Evolutionary conservation across 2,797 vertebrate genomes (phyloP).

Genomic region (Typhlichthys subterraneus): DNA sequence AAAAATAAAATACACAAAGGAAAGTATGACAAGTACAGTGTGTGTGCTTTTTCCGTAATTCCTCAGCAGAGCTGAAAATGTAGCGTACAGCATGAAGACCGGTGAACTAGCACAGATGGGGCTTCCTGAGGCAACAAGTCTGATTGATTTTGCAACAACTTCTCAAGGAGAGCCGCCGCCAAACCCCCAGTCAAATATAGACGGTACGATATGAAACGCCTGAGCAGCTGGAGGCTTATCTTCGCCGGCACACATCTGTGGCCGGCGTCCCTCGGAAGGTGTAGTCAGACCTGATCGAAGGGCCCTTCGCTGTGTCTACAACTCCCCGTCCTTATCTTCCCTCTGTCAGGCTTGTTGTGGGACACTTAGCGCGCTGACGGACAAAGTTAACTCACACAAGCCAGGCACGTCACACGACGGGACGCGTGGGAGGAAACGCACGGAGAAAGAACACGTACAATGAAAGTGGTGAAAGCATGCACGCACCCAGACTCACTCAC

Average conservation of each 20-base stretch:
- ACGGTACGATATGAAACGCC: constrained; percentile 6
- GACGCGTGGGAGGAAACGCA: constrained; percentile 10
- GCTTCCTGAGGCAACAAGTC: constrained; percentile 6
- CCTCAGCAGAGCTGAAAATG: neutral
- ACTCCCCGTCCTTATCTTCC: constrained; percentile 51
- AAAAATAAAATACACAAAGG: too few species aligned
- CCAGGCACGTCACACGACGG: constrained; percentile 24
- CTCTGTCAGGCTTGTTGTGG: constrained; percentile 54
- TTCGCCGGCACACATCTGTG: constrained; percentile 8
- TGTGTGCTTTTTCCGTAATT: neutral
- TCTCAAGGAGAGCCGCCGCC: constrained; percentile 1
- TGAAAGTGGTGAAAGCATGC: constrained; percentile 22
- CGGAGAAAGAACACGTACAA: constrained; percentile 21
- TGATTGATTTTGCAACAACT: neutral
- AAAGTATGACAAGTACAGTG: too few species aligned
- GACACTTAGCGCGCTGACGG: constrained; percentile 34
- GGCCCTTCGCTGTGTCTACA: constrained; percentile 26
- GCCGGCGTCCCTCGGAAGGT: constrained; percentile 13
- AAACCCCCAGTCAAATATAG: constrained; percentile 9
- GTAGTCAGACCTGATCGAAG: constrained; percentile 14
- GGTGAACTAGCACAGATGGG: neutral
- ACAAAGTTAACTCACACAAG: constrained; percentile 21
- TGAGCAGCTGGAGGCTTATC: constrained; percentile 20
- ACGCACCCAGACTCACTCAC: constrained; percentile 8
- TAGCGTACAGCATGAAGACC: neutral